A percentile compares a stretch with the other conserved stretches of the same genome.
Conservation (phyloP, 37 sponge, comb jelly and placozoan species). For the Halisarca cf. caerulea region DNA sequence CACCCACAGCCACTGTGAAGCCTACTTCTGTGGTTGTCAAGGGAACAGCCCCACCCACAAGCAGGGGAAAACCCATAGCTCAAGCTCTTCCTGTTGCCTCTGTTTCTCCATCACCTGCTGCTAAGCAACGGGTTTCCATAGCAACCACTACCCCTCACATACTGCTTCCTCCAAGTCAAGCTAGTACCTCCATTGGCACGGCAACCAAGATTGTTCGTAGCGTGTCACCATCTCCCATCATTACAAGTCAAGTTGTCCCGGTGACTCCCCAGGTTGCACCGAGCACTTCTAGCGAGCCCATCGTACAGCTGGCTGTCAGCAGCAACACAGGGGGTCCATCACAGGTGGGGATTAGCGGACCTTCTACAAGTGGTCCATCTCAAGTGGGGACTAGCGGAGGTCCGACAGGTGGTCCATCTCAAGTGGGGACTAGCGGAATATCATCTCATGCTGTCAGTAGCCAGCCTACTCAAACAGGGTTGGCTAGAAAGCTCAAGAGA, state of each 20-base stretch:
- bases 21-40: slow-evolving; percentile 7
- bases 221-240: slow-evolving; percentile 7
- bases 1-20: slow-evolving; percentile 8
- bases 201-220: slow-evolving; percentile 25
- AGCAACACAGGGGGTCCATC: too few species aligned
- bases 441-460: too few species aligned
- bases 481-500: too few species aligned
- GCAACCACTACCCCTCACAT: slow-evolving; percentile 3
- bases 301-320: too few species aligned
- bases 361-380: too few species aligned
- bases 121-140: background rate
- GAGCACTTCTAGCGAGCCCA: background rate
- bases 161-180: background rate
- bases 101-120: background rate
- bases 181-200: background rate
- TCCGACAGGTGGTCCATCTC: too few species aligned
- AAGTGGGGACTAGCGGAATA: too few species aligned
- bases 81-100: background rate
- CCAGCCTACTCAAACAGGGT: too few species aligned
- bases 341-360: too few species aligned
- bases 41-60: background rate
- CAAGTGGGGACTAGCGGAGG: too few species aligned
- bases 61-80: slow-evolving; percentile 14
- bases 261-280: background rate
- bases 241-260: background rate